Conservation (phyloP, 2,797 vertebrate genomes). For the Miichthys miiuy region DNA sequence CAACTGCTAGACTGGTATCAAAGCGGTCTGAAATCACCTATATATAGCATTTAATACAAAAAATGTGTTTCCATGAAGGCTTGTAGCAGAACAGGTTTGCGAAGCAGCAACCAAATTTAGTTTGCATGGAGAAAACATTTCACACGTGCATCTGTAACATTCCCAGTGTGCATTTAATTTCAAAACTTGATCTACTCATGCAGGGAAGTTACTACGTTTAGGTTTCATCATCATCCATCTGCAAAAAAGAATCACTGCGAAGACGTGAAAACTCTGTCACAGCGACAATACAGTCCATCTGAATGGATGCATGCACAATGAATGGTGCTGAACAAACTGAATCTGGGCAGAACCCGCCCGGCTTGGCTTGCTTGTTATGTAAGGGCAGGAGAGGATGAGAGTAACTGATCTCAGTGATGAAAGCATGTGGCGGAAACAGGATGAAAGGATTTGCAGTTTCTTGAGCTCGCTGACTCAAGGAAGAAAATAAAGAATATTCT, state of each 20-base stretch:
- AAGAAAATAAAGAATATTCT: conserved; percentile 25
- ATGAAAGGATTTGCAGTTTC: conserved; percentile 80
- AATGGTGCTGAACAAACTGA: conserved; percentile 7
- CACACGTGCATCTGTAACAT: background rate
- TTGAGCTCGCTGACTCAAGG: conserved; percentile 65
- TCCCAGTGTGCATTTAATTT: background rate
- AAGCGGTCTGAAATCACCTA: too few species aligned
- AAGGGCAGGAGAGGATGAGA: conserved; percentile 56
- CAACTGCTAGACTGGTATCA: background rate
- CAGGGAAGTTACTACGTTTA: background rate
- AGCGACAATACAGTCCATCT: background rate
- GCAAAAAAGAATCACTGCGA: background rate
- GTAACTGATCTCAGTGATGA: conserved; percentile 70
- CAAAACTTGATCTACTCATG: background rate
- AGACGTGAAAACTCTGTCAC: background rate
- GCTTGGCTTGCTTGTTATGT: conserved; percentile 49
- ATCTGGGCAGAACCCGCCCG: conserved; percentile 25
- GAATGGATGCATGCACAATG: background rate
- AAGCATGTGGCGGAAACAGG: conserved; percentile 73
- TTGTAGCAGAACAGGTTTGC: background rate
- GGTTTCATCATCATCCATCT: background rate
- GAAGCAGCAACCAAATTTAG: background rate
- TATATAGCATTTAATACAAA: background rate
- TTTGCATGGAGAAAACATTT: background rate
- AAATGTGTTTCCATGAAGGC: background rate